phyloP scores from a whole-genome alignment of 2,113 vertebrate species.

The Podilymbus podiceps region DNA sequence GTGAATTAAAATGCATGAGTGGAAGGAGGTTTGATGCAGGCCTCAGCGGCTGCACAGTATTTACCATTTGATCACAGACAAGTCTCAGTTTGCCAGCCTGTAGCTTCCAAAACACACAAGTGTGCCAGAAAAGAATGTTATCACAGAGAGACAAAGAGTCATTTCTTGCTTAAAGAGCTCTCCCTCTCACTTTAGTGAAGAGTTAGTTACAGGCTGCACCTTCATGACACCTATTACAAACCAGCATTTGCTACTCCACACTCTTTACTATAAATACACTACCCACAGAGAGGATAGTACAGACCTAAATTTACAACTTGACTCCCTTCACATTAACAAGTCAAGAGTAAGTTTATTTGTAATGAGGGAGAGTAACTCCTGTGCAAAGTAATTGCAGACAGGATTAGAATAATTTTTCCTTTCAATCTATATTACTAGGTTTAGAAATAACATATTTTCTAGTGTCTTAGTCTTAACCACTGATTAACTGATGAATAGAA shows the following conservation, averaged over 20 bases:
- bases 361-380: neutral
- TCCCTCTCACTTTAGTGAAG: neutral
- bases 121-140: neutral
- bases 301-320: neutral
- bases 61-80: neutral
- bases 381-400: neutral
- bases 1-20: neutral
- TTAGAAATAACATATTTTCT: neutral
- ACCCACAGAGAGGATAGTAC: neutral
- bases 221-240: neutral
- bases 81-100: neutral
- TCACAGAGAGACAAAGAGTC: neutral
- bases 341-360: neutral
- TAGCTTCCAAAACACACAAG: neutral
- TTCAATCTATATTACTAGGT: neutral
- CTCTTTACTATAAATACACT: neutral
- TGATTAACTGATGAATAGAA: neutral
- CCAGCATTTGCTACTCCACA: neutral
- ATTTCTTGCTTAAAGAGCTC: neutral
- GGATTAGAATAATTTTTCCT: neutral
- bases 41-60: rapidly evolving
- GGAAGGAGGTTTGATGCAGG: neutral
- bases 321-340: neutral
- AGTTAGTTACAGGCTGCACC: neutral
- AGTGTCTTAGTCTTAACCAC: neutral